Conservation (phyloP, 2,888 invertebrate species). For the Nemotelus pantherinus region DNA sequence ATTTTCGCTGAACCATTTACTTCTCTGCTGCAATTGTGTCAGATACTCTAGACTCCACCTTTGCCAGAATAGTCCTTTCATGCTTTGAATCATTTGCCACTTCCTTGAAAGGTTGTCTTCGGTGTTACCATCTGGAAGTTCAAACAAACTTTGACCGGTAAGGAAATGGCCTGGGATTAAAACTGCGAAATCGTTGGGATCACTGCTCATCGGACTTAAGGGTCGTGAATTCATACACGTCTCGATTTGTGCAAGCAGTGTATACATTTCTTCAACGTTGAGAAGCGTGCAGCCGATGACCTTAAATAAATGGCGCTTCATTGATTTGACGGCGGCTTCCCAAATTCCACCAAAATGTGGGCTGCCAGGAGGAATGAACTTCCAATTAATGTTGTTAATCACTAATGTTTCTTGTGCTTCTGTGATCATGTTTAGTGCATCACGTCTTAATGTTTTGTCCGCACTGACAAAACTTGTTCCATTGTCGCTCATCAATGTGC, state of each 20-base stretch:
- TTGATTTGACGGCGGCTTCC: conserved; percentile 5
- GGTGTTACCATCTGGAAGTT: background rate
- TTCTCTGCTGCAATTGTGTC: background rate
- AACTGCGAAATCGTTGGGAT: background rate
- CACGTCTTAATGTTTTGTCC: background rate
- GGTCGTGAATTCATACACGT: background rate
- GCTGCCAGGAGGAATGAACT: background rate
- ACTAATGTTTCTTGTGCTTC: background rate
- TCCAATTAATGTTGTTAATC: background rate
- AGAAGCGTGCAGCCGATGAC: background rate
- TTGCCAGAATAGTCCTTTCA: conserved; percentile 12
- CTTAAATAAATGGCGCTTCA: background rate
- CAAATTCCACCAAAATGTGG: conserved; percentile 4
- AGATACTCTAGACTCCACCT: background rate
- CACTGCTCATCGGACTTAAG: background rate
- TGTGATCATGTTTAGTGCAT: background rate
- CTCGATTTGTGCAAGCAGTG: background rate
- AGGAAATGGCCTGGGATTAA: background rate
- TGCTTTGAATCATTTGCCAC: background rate
- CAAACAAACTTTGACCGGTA: background rate
- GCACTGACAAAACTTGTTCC: conserved; percentile 57
- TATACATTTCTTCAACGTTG: conserved; percentile 1
- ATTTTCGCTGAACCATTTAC: background rate
- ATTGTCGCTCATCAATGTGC: conserved; percentile 54
- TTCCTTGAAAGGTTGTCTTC: background rate